Evolutionary conservation across 2,113 vertebrate species (phyloP).

Genomic region (Coturnix japonica): DNA sequence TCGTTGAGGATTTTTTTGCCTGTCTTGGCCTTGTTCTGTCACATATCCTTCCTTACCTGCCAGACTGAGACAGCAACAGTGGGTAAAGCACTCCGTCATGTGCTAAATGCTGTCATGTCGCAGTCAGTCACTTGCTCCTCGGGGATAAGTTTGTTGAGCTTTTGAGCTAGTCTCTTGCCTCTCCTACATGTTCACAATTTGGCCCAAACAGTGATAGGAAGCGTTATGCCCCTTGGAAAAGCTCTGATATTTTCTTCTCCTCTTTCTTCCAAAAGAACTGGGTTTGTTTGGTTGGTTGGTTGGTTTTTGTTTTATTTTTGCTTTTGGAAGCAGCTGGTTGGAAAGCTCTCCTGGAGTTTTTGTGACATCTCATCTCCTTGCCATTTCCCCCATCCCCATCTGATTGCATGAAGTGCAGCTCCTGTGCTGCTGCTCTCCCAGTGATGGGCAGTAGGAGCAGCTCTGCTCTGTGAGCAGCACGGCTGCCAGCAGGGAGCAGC

Average conservation of each 20-base stretch:
- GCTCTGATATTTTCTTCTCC: not conserved
- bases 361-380: not conserved
- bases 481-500: not conserved
- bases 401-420: not conserved
- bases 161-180: not conserved
- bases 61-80: not conserved
- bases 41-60: not conserved
- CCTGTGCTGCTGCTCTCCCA: not conserved
- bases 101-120: fast-evolving
- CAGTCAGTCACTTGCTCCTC: not conserved
- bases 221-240: not conserved
- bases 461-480: not conserved
- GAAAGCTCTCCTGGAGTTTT: not conserved
- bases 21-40: conserved; percentile 6
- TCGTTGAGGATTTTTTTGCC: not conserved
- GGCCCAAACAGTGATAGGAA: not conserved
- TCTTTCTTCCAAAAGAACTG: not conserved
- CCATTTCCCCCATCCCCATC: not conserved
- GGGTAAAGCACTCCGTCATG: not conserved
- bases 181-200: not conserved
- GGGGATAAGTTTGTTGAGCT: not conserved
- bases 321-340: conserved; percentile 10
- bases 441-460: not conserved
- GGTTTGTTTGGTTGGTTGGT: no score
- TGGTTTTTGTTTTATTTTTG: not conserved